A percentile compares a stretch with the other conserved stretches of the same genome.
Conservation (phyloP, 1,140 invertebrate species). For the Platyscapa corneri region DNA sequence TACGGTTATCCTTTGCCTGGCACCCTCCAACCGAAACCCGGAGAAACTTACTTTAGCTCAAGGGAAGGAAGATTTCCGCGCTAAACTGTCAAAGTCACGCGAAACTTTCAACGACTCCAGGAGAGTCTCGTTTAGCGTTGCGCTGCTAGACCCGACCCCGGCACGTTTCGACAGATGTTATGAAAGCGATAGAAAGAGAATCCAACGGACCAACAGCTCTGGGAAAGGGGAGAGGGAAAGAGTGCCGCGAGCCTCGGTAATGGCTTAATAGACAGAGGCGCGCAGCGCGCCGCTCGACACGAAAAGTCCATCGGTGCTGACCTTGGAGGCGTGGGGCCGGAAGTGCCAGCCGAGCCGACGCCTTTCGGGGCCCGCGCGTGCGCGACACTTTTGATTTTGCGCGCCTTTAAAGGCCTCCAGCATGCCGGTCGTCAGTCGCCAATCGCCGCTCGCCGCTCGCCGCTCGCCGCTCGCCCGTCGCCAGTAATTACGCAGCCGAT, state of each 20-base stretch:
- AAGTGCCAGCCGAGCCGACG: background rate
- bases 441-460: no score
- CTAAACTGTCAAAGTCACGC: slow-evolving; percentile 45
- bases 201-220: background rate
- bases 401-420: background rate
- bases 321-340: slow-evolving; percentile 26
- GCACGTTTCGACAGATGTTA: slow-evolving; percentile 42
- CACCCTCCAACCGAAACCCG: background rate
- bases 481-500: background rate
- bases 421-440: no score
- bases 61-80: slow-evolving; percentile 27
- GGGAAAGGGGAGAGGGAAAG: background rate
- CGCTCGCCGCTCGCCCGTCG: no score
- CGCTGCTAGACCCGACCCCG: background rate
- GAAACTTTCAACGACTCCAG: slow-evolving; percentile 37
- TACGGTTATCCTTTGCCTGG: background rate
- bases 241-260: slow-evolving; percentile 13
- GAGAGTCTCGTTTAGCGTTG: background rate
- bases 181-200: background rate
- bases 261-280: slow-evolving; percentile 40
- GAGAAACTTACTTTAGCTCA: slow-evolving; percentile 35
- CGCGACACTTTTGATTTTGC: background rate
- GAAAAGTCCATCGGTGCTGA: slow-evolving; percentile 43
- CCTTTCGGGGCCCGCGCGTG: background rate
- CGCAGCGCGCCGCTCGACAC: background rate